phyloP scores from a whole-genome alignment of 2,888 invertebrate genomes.

The Amphimallon solstitiale region DNA sequence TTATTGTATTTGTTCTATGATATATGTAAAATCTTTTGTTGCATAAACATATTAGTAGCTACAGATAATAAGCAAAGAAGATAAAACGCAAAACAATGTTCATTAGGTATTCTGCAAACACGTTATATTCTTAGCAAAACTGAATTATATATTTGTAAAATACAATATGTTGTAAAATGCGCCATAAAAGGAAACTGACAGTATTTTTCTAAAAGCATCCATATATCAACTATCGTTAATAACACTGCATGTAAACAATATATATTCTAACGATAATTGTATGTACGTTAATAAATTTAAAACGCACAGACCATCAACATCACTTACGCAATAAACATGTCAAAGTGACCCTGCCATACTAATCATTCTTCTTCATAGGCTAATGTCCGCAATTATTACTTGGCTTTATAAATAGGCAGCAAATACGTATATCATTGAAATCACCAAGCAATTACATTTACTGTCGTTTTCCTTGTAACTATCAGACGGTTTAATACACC shows the following conservation, averaged over 20 bases:
- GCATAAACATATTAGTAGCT: constrained; percentile 6
- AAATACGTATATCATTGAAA: constrained; percentile 26
- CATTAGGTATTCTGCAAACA: no score
- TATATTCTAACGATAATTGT: constrained; percentile 4
- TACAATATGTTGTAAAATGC: constrained; percentile 12
- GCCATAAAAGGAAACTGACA: constrained; percentile 16
- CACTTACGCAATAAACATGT: constrained; percentile 27
- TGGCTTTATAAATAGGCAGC: constrained; percentile 25
- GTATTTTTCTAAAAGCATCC: constrained; percentile 9
- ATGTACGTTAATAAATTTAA: background rate
- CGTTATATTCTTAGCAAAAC: no score
- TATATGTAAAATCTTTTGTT: no score
- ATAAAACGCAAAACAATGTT: no score
- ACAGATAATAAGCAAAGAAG: no score
- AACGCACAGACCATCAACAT: constrained; percentile 17
- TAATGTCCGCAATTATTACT: constrained; percentile 23
- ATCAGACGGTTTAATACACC: constrained; percentile 17
- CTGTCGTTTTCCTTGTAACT: constrained; percentile 29
- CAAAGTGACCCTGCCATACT: constrained; percentile 9
- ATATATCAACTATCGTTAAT: constrained; percentile 19
- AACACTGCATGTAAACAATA: constrained; percentile 8
- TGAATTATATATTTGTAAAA: background rate
- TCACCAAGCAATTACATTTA: constrained; percentile 23
- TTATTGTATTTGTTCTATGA: no score
- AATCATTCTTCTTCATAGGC: constrained; percentile 21